These are phyloP conservation scores for Pao palembangensis DNA, from an alignment of 2,113 vertebrate species.

Conservation along the genomic window DNA sequence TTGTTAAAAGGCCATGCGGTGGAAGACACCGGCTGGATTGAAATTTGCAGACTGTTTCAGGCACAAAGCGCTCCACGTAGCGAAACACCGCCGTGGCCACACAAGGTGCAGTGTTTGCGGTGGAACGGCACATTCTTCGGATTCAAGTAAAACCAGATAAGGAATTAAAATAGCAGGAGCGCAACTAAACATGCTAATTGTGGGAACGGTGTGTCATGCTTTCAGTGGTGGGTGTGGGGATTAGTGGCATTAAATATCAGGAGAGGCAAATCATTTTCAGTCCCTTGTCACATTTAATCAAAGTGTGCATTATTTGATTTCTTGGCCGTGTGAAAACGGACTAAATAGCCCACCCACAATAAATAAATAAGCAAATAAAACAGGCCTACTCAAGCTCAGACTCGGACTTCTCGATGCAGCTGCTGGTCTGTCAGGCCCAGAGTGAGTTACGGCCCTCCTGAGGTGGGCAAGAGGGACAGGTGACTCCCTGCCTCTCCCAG, in stretches of 20 bases:
- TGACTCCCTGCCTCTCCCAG: constrained; percentile 66
- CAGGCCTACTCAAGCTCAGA: not conserved
- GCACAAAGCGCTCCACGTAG: not conserved
- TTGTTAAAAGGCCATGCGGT: too few species aligned
- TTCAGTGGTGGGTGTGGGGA: not conserved
- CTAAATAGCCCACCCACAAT: too few species aligned
- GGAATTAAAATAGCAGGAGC: constrained; percentile 13
- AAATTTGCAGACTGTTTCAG: not conserved
- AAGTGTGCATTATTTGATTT: too few species aligned
- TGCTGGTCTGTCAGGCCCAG: constrained; percentile 67
- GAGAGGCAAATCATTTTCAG: not conserved
- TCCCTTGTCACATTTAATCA: not conserved
- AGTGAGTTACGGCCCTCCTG: constrained; percentile 69
- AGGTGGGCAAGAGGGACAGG: constrained; percentile 69
- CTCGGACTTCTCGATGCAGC: constrained; percentile 54
- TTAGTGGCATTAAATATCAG: not conserved
- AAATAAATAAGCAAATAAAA: too few species aligned
- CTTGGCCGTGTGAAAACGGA: too few species aligned
- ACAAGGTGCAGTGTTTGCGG: constrained; percentile 15
- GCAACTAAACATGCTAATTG: not conserved
- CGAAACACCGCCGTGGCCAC: constrained; percentile 16
- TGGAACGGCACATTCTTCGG: constrained; percentile 12
- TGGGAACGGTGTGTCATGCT: not conserved
- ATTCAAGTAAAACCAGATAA: constrained; percentile 24
- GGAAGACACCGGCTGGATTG: too few species aligned